Evolutionary conservation across 2,113 vertebrate genomes (phyloP).

Genomic region (Atherinomorus stipes): DNA sequence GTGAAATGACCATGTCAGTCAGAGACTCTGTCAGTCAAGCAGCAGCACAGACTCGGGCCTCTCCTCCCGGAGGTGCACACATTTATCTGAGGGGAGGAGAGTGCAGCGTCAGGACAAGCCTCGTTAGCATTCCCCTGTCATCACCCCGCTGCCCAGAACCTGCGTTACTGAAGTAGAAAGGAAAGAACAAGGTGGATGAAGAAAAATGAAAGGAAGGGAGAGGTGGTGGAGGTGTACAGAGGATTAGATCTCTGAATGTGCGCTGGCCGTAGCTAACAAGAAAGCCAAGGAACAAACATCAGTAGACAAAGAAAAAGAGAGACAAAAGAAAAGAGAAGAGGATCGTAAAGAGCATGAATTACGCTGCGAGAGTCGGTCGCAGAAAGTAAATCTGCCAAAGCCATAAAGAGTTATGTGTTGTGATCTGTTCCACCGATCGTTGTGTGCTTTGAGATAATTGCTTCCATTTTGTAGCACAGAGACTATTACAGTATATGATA

Average conservation of each 20-base stretch:
- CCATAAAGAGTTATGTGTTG: slow-evolving; percentile 76
- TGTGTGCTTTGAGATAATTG: slow-evolving; percentile 79
- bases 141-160: slow-evolving; percentile 49
- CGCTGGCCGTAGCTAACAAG: slow-evolving; percentile 13
- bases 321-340: slow-evolving; percentile 30
- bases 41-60: slow-evolving; percentile 15
- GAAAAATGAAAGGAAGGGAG: slow-evolving; percentile 1
- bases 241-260: neutral
- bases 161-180: slow-evolving; percentile 30
- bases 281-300: slow-evolving; percentile 32
- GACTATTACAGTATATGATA: slow-evolving; percentile 76
- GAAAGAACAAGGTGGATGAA: slow-evolving; percentile 22
- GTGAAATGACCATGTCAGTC: slow-evolving; percentile 45
- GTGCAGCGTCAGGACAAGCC: slow-evolving; percentile 62
- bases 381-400: slow-evolving; percentile 69
- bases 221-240: neutral
- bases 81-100: slow-evolving; percentile 54
- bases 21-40: slow-evolving; percentile 42
- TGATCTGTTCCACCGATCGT: slow-evolving; percentile 75
- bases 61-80: slow-evolving; percentile 52
- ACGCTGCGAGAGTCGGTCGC: slow-evolving; percentile 20
- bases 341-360: slow-evolving; percentile 55
- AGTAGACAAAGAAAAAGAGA: slow-evolving; percentile 43
- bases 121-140: slow-evolving; percentile 71
- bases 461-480: slow-evolving; percentile 76